Evolutionary conservation across 2,113 vertebrate genomes (phyloP), one percentile per base, ranked within the genome.

Genomic region (Platysternon megacephalum): DNA sequence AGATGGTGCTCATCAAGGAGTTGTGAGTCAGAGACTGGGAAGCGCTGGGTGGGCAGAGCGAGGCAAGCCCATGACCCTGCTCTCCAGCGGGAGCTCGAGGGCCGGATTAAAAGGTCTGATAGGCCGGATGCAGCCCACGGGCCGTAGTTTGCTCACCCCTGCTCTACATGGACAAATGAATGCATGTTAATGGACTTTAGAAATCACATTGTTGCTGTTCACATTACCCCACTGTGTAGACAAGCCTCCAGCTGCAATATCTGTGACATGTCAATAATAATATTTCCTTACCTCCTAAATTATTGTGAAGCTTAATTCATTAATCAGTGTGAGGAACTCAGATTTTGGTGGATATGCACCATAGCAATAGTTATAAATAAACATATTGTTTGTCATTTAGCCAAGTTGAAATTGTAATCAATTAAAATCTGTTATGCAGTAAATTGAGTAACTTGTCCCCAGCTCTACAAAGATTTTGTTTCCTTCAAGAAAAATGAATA

Each of bases 331-430:
- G 35, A 21, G 65, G 6, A 17, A 68, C 2, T n/a, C 35, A 68
- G 8, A 68, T 68, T 68, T 68, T 68, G 65, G 16, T 68, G 17
- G 35, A 68, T 21, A 39, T 10, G 17, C 35, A n/a, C 35, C 35
- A 68, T 10, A 76, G 72, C 42, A 76, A 13, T 44, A 44, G 42
- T 44, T 76, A 76, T 44, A 76, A 46, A 76, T 12, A 72, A 72
- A 39, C 35, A n/a, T 39, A 68, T 68, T 68, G 35, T 68, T 39
- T 44, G 39, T 42, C 21, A 76, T 76, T 44, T 76, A 28, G 42
- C 24, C 11, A 39, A 56, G 61, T 49, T 91, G 87, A 93, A 95
- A 94, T 87, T 78, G 92, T 74, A 5, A 88, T 97, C 94, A 92
- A 56, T 95, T 96, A 65, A 12, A 61, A 52, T 74, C 29, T 89